Evolutionary conservation across 1,140 invertebrate species (phyloP).

Genomic region (Sinella curviseta): DNA sequence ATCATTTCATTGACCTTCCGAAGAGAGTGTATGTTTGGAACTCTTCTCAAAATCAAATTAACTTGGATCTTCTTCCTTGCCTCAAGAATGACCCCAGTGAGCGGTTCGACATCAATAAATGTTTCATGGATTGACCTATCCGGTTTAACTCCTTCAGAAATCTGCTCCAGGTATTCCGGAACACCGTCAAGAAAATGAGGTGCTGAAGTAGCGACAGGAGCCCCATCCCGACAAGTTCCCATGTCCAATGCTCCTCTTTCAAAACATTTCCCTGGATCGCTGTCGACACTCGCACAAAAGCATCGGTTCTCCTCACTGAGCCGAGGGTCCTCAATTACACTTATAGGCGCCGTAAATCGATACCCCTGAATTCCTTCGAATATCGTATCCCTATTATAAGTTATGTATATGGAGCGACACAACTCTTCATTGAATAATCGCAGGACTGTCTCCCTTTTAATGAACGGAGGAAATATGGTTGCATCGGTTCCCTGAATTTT

Average conservation of each 20-base stretch:
- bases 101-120: constrained; percentile 73
- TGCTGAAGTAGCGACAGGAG: too few species aligned
- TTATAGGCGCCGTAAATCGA: neutral
- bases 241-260: neutral
- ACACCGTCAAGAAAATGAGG: too few species aligned
- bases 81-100: constrained; percentile 60
- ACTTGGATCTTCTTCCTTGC: constrained; percentile 60
- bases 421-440: neutral
- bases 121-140: constrained; percentile 68
- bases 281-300: neutral
- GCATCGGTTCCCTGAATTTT: neutral
- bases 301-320: too few species aligned
- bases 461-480: neutral
- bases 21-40: too few species aligned
- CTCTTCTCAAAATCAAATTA: constrained; percentile 56
- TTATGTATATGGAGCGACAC: neutral
- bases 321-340: neutral
- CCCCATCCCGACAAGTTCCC: too few species aligned
- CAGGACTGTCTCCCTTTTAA: neutral
- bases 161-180: constrained; percentile 66
- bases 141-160: constrained; percentile 70
- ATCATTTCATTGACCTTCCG: neutral
- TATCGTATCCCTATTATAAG: neutral
- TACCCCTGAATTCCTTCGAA: neutral
- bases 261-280: neutral